phyloP scores from a whole-genome alignment of 2,888 invertebrate genomes.

The Lasioglossum oenotherae region DNA sequence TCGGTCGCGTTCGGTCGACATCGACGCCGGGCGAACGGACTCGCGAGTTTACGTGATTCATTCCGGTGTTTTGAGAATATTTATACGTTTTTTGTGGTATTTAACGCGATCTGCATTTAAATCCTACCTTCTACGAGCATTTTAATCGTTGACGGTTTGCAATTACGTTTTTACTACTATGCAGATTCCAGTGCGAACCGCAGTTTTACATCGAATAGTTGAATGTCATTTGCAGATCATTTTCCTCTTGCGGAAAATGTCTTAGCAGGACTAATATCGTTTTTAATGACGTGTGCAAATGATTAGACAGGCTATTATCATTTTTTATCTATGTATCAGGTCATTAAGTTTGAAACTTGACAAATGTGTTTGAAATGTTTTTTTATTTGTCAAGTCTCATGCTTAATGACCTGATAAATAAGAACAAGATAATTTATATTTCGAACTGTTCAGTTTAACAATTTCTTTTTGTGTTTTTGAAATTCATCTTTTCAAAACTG shows the following conservation, averaged over 20 bases:
- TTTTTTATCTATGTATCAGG: too few species aligned
- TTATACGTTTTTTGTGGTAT: background rate
- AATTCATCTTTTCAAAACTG: background rate
- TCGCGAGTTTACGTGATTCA: background rate
- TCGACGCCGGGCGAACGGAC: background rate
- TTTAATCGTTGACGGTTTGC: background rate
- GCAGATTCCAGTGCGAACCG: background rate
- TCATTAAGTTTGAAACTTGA: too few species aligned
- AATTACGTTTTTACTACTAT: background rate
- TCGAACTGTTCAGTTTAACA: too few species aligned
- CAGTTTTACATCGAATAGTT: background rate
- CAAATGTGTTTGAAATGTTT: too few species aligned
- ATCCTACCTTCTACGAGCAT: background rate
- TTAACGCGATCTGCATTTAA: background rate
- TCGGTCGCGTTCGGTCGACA: slow-evolving; percentile 26
- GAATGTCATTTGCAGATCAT: background rate
- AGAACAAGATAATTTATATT: background rate
- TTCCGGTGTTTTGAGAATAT: background rate
- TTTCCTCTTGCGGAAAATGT: background rate
- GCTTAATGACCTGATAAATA: background rate
- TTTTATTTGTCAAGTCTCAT: too few species aligned
- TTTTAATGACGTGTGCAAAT: background rate
- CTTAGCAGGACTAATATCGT: background rate
- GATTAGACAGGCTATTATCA: background rate
- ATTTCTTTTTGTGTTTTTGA: too few species aligned